Evolutionary conservation across 53 echinoderm and acorn worm species (phyloP), one percentile per base, ranked within the genome.

Genomic region (Holothuria leucospilota): DNA sequence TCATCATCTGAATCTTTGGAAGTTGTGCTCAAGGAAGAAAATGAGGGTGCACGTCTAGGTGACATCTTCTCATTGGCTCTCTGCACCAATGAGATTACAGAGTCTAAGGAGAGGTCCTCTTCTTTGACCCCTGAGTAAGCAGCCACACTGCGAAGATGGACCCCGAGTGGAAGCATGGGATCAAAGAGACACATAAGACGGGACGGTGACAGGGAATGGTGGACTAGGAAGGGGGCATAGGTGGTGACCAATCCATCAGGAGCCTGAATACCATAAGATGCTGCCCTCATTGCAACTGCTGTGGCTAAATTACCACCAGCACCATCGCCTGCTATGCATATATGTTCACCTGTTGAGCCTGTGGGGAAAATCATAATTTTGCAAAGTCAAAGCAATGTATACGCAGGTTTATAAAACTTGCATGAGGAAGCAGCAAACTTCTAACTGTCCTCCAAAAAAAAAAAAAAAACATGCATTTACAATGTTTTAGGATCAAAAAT

Each of bases 321-420:
- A 34, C 99, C 95, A 89, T 99, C 99, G 51, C 98, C 95, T 7
- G 86, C 92, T 34, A 99, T 81, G 59, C 95, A 99, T 62, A 99
- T 95, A 71, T 92, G 95, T 85, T 95, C 95, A 67, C 99, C 99
- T 20, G 95, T 99, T 13, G 99, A 99, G 38, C 99, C 95, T 95
- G 23, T 4, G 16, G 49, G 21, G 39, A 49, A 65, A 15, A 83
- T 38, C 12, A 83, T 20, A 65, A 18, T 7, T 28, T 23, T 74
- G 0, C 5, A 56, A 56, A 16, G 56, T 18, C 56, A 56, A 56
- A 1, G 0, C 18, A 56, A 16, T 56, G 56, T 56, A 2, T 56
- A 16, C 15, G 56, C 15, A 56, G 8, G 1, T 2, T 2, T n/a
- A 1, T 3, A 34, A 1, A 34, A 34, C 1, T 34, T 34, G 34